Base-by-base conservation (phyloP, 2,888 invertebrate genomes). In the Lathronympha strigana region DNA sequence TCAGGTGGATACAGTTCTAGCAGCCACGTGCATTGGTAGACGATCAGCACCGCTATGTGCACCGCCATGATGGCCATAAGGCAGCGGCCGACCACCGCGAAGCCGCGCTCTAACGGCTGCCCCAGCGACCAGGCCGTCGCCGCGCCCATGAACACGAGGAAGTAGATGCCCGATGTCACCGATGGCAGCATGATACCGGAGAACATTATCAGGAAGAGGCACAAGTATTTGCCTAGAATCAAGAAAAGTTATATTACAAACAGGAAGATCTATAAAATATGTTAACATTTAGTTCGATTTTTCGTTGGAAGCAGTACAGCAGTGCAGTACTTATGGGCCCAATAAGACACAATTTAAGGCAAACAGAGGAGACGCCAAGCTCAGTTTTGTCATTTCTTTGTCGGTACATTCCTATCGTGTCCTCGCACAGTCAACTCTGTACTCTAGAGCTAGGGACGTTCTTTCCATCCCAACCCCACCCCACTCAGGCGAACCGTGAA, bases 41-140 rank as follows among this genome's bases (percentile, higher is more conserved):
- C 92, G 73, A 97, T 94, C 17, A 98, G 84, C 45, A 94, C 90
- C 2, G 94, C 79, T 67, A 97, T 93, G 82, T 99, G 98, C 31
- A 94, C 77, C 5, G 95, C 95, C 79, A 97, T 94, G 74, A 97
- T 93, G n/a, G 95, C 90, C 94, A 95, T 94, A 13, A 96, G 78
- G 71, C 95, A 92, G 60, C 95, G 93, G 78, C 96, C 93, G 40
- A 96, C 80, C 54, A 95, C 92, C 0, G 96, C 96, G 81, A 97
- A 98, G n/a, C 95, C 95, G 69, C 93, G 93, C 72, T 95, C 94
- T 67, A 98, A 91, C 66, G 95, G 94, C 74, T 93, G 94, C 78
- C 96, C 96, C 74, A 96, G 95, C 21, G 97, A 95, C 97, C 98
- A 97, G 90, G 96, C 97, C 1, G 98, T 97, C 63, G 97, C 96